These are phyloP conservation scores for Drosophila grimshawi DNA, from an alignment of 1,140 invertebrate genomes.

Conservation along the genomic window DNA sequence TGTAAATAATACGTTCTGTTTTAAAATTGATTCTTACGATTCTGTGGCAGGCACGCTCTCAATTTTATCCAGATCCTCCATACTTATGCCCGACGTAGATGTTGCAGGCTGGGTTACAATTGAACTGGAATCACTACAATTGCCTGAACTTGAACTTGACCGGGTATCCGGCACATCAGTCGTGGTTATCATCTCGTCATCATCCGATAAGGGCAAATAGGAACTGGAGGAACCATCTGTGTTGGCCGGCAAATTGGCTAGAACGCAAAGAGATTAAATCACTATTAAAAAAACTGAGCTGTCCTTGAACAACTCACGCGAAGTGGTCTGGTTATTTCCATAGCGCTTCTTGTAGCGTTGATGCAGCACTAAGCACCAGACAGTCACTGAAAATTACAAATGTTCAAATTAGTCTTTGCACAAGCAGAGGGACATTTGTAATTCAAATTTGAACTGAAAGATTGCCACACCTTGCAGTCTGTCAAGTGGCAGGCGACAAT, in stretches of 20 bases:
- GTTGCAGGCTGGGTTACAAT: slow-evolving; percentile 54
- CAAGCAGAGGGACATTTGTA: background rate
- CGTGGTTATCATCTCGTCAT: slow-evolving; percentile 84
- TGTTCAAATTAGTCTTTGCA: background rate
- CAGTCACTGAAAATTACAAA: slow-evolving; percentile 86
- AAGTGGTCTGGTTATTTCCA: slow-evolving; percentile 85
- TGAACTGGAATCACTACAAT: slow-evolving; percentile 67
- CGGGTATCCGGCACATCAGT: slow-evolving; percentile 42
- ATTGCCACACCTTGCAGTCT: slow-evolving; percentile 57
- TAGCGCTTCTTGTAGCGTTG: slow-evolving; percentile 88
- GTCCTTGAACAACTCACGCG: slow-evolving; percentile 68
- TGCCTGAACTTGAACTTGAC: slow-evolving; percentile 56
- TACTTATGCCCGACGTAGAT: slow-evolving; percentile 87
- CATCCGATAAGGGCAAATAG: slow-evolving; percentile 79
- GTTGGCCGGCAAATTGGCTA: slow-evolving; percentile 71
- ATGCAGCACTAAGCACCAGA: slow-evolving; percentile 90
- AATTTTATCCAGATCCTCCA: slow-evolving; percentile 87
- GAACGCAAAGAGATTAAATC: slow-evolving; percentile 7
- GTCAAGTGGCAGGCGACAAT: slow-evolving; percentile 57
- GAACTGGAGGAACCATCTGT: slow-evolving; percentile 58
- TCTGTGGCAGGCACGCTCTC: slow-evolving; percentile 47
- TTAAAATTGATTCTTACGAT: slow-evolving; percentile 41
- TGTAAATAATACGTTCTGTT: too few species aligned
- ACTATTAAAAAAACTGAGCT: background rate
- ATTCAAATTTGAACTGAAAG: slow-evolving; percentile 58